Evolutionary conservation across 2,888 invertebrate genomes (phyloP).

Genomic region (Oscheius onirici): DNA sequence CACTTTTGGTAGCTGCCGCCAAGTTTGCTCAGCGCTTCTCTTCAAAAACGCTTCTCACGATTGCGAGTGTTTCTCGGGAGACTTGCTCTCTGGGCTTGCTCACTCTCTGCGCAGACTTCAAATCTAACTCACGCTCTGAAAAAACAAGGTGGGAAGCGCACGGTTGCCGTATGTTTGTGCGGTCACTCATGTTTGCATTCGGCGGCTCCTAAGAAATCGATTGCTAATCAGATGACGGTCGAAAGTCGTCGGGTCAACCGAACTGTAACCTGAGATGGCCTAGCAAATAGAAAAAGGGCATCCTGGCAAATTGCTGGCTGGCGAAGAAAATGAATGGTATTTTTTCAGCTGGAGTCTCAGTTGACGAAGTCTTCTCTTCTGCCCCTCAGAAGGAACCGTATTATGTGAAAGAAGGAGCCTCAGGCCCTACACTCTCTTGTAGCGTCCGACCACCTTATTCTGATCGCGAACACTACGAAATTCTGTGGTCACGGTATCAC

Average conservation of each 20-base stretch:
- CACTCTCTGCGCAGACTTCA: constrained; percentile 11
- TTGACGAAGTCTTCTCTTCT: constrained; percentile 78
- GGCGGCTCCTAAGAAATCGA: constrained; percentile 33
- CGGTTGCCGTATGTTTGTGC: constrained; percentile 27
- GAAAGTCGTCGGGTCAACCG: constrained; percentile 29
- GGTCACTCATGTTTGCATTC: constrained; percentile 30
- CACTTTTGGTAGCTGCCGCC: constrained; percentile 15
- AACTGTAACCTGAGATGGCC: constrained; percentile 23
- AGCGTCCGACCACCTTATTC: constrained; percentile 41
- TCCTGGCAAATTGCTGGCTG: neutral
- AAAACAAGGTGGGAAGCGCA: constrained; percentile 24
- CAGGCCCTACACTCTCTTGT: constrained; percentile 59
- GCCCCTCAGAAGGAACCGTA: constrained; percentile 61
- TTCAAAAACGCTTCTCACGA: constrained; percentile 31
- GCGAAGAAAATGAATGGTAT: neutral
- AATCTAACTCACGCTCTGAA: constrained; percentile 25
- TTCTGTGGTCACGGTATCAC: constrained; percentile 51
- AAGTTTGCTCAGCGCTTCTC: constrained; percentile 27
- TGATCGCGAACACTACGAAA: constrained; percentile 44
- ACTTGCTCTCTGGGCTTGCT: constrained; percentile 7
- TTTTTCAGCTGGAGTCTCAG: neutral
- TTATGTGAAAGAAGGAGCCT: constrained; percentile 59
- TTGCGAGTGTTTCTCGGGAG: constrained; percentile 25
- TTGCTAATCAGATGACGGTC: constrained; percentile 32
- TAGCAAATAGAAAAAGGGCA: constrained; percentile 8